phyloP scores from a whole-genome alignment of 2,113 vertebrate species.

The Acrocephalus kingi region DNA sequence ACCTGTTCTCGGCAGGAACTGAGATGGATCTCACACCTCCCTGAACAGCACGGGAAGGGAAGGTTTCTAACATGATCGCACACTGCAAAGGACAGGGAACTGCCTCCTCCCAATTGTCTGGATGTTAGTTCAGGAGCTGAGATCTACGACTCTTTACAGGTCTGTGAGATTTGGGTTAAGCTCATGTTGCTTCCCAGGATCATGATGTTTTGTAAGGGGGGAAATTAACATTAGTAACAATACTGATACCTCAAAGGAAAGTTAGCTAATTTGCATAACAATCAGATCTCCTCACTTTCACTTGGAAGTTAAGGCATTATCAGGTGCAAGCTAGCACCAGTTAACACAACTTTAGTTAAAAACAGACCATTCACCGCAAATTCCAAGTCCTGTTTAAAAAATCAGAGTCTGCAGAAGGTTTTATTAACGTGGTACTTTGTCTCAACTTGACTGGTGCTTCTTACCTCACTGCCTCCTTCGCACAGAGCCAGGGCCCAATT shows the following conservation, averaged over 20 bases:
- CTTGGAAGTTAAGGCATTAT: conserved; percentile 68
- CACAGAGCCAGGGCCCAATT: conserved; percentile 70
- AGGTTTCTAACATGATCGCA: conserved; percentile 37
- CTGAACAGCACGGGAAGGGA: background rate
- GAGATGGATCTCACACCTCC: conserved; percentile 43
- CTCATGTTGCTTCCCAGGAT: conserved; percentile 9
- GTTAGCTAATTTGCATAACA: conserved; percentile 64
- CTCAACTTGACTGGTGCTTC: conserved; percentile 77
- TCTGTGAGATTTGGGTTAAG: conserved; percentile 31
- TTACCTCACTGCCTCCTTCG: conserved; percentile 68
- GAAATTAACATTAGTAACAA: conserved; percentile 59
- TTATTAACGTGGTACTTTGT: conserved; percentile 59
- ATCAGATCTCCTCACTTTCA: conserved; percentile 63
- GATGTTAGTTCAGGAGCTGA: conserved; percentile 39
- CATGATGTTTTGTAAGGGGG: background rate
- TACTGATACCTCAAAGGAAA: conserved; percentile 52
- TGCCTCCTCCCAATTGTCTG: background rate
- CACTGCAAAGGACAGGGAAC: conserved; percentile 17
- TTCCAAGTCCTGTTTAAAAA: conserved; percentile 54
- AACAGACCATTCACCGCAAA: conserved; percentile 64
- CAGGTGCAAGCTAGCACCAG: conserved; percentile 62
- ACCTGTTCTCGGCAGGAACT: conserved; percentile 1
- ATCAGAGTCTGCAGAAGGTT: conserved; percentile 66
- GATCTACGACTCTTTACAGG: conserved; percentile 55
- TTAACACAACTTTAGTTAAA: conserved; percentile 54